Evolutionary conservation across 2,113 vertebrate genomes (phyloP), one percentile per base, ranked within the genome.

Genomic region (Macaca mulatta): DNA sequence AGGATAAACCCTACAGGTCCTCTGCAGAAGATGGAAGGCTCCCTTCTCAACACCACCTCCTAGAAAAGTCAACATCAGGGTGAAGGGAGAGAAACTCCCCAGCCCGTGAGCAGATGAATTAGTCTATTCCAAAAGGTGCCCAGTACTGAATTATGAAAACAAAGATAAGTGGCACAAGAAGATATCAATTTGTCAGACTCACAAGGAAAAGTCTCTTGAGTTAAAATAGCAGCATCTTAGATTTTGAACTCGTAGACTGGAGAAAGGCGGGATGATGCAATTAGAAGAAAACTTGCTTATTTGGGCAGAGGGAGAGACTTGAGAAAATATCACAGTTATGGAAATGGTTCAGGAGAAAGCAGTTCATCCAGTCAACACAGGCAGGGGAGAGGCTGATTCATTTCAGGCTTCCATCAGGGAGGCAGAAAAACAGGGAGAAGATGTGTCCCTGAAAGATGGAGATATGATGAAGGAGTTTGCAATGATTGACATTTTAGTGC

Each of bases 1-100:
- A 12, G 25, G 10, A 0, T 45, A 45, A 83, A 1, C 16, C 64
- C 50, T 8, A 3, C 35, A 8, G 2, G 3, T 25, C 32, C 13
- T 18, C 10, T 0, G 38, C 72, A 50, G 32, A 35, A 50, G n/a
- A 18, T 9, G 0, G 22, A 79, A 50, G 20, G 45, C 4, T 45
- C 55, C 83, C 64, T 70, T 72, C 25, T 80, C 67, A 35, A 35
- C 45, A 35, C 40, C 5, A 11, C 67, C 40, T 64, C 75, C 30
- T 16, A 40, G 90, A 70, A 72, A 11, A 85, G 67, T 40, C 0
- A 4, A 3, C 25, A n/a, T 9, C 35, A 35, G 35, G 35, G 30
- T 5, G 20, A 64, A 87, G 27, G 32, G 48, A n/a, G 30, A 74
- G 30, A 61, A 35, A 5, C 6, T 11, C 52, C 32, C 70, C 12